Percentiles rank a stretch among this genome's conserved stretches.
Evolutionary conservation across 2,113 vertebrate genomes (phyloP).

Genomic region (Sprattus sprattus): DNA sequence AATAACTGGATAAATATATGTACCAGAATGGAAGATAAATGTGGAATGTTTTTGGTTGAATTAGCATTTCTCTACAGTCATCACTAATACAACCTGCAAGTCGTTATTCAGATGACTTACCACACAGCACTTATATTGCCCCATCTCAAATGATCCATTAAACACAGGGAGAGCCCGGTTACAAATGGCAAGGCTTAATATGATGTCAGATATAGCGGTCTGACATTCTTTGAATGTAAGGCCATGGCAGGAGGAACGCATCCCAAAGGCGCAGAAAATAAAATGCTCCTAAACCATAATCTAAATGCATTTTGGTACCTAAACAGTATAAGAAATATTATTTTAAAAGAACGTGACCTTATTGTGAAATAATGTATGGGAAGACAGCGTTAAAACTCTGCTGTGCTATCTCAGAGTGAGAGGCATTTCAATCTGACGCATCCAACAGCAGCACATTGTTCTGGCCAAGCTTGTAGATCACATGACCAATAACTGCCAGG

Average conservation of each 20-base stretch:
- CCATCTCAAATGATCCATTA: background rate
- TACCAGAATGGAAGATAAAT: background rate
- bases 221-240: background rate
- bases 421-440: background rate
- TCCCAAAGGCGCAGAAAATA: background rate
- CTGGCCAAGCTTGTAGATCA: background rate
- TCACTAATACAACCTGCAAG: background rate
- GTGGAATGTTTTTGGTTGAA: slow-evolving; percentile 16
- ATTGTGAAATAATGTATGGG: background rate
- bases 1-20: background rate
- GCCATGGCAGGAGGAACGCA: background rate
- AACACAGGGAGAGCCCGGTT: background rate
- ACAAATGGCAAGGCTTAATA: background rate
- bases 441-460: background rate
- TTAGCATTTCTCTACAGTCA: background rate
- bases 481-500: background rate
- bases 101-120: background rate
- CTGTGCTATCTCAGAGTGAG: background rate
- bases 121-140: background rate
- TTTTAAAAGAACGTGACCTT: background rate
- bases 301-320: background rate
- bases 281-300: background rate
- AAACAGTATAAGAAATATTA: background rate
- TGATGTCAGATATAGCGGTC: background rate
- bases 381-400: background rate